phyloP scores from a whole-genome alignment of 1,140 invertebrate genomes.

The Apis florea region DNA sequence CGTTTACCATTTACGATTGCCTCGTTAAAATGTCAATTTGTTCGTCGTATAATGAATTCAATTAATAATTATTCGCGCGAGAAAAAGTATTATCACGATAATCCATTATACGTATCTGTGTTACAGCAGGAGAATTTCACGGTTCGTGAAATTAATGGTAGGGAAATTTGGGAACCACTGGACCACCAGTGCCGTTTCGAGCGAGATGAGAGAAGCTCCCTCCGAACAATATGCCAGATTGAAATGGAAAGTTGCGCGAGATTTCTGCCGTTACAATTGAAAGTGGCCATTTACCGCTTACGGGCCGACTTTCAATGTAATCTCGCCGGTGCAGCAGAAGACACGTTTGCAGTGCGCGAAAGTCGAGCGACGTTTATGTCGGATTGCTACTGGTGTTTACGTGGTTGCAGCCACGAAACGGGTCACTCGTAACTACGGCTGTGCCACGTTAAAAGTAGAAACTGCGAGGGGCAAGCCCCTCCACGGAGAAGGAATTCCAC shows the following conservation, averaged over 20 bases:
- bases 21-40: no score
- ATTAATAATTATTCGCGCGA: no score
- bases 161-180: neutral
- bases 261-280: slow-evolving; percentile 70
- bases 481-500: neutral
- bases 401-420: slow-evolving; percentile 1
- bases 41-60: neutral
- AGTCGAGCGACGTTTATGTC: slow-evolving; percentile 41
- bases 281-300: slow-evolving; percentile 62
- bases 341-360: slow-evolving; percentile 37
- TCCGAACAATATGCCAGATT: slow-evolving; percentile 28
- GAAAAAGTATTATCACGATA: no score
- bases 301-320: slow-evolving; percentile 60
- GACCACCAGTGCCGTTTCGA: neutral
- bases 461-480: neutral
- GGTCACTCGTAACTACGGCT: neutral
- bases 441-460: slow-evolving; percentile 17
- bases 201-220: neutral
- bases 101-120: no score
- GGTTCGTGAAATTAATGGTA: no score
- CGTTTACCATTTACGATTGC: neutral
- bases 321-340: slow-evolving; percentile 43
- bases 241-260: slow-evolving; percentile 66
- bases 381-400: slow-evolving; percentile 21
- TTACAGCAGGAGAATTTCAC: no score